phyloP scores from a whole-genome alignment of 2,888 invertebrate species.

The Stenotaenia linearis region DNA sequence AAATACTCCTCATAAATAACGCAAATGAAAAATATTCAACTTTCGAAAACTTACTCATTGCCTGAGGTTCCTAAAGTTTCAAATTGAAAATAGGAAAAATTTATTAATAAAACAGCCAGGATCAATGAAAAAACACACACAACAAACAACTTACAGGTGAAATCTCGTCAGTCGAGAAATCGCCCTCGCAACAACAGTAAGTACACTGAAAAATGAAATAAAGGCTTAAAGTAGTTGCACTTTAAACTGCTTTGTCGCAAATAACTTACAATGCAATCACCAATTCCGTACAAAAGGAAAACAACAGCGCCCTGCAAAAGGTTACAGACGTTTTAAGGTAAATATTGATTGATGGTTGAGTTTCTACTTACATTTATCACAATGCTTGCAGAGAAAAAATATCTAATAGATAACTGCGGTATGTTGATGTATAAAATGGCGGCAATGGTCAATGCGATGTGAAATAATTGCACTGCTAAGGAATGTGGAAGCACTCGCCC shows the following conservation, averaged over 20 bases:
- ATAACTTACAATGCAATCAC: constrained; percentile 1
- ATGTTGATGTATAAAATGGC: background rate
- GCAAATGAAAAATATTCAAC: background rate
- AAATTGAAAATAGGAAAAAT: background rate
- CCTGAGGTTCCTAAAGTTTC: background rate
- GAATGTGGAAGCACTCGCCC: background rate
- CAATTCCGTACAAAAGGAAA: background rate
- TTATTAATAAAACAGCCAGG: background rate
- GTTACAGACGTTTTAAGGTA: background rate
- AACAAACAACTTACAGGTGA: constrained; percentile 6
- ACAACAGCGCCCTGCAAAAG: constrained; percentile 1
- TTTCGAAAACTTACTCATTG: background rate
- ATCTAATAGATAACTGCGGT: background rate
- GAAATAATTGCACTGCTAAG: background rate
- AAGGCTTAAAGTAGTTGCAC: background rate
- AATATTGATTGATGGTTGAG: background rate
- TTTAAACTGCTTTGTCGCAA: background rate
- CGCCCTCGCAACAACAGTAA: constrained; percentile 10
- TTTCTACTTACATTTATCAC: background rate
- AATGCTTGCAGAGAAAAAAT: background rate
- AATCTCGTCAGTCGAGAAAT: background rate
- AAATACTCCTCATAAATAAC: background rate
- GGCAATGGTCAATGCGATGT: background rate
- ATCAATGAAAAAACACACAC: background rate
- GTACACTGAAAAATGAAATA: background rate